These are phyloP conservation scores for Antheraea pernyi DNA, from an alignment of 1,140 invertebrate species.

Conservation along the genomic window DNA sequence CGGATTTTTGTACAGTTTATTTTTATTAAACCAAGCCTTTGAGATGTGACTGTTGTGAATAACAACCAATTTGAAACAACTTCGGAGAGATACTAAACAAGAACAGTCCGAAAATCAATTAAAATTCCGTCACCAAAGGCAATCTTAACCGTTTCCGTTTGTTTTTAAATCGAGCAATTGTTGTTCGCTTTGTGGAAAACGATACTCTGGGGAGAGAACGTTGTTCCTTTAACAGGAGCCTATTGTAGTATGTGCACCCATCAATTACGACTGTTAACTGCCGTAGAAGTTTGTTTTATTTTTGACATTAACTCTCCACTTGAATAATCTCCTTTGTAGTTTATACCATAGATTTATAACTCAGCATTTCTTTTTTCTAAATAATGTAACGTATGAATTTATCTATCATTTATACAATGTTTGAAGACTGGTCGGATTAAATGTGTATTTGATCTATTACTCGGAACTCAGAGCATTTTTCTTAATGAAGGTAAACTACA, in stretches of 20 bases:
- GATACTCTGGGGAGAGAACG: slow-evolving; percentile 42
- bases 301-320: not conserved
- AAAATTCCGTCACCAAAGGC: slow-evolving; percentile 44
- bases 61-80: slow-evolving; percentile 9
- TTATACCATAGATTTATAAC: not conserved
- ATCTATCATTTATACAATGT: too few relatives aligned
- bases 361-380: too few relatives aligned
- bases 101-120: slow-evolving; percentile 40
- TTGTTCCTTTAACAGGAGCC: slow-evolving; percentile 64
- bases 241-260: slow-evolving; percentile 55
- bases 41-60: slow-evolving; percentile 8
- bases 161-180: slow-evolving; percentile 51
- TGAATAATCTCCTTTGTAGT: not conserved
- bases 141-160: slow-evolving; percentile 35
- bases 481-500: too few relatives aligned
- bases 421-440: too few relatives aligned
- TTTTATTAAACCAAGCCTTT: slow-evolving; percentile 7
- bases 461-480: too few relatives aligned
- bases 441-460: too few relatives aligned
- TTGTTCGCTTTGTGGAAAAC: slow-evolving; percentile 44
- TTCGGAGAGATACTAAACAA: slow-evolving; percentile 5
- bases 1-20: slow-evolving; percentile 8
- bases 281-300: not conserved
- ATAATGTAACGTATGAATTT: too few relatives aligned
- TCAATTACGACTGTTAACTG: slow-evolving; percentile 60